Percentiles rank a stretch among this genome's conserved stretches.
These are phyloP conservation scores for Geococcyx californianus DNA, from an alignment of 2,113 vertebrate genomes.

Conservation along the genomic window DNA sequence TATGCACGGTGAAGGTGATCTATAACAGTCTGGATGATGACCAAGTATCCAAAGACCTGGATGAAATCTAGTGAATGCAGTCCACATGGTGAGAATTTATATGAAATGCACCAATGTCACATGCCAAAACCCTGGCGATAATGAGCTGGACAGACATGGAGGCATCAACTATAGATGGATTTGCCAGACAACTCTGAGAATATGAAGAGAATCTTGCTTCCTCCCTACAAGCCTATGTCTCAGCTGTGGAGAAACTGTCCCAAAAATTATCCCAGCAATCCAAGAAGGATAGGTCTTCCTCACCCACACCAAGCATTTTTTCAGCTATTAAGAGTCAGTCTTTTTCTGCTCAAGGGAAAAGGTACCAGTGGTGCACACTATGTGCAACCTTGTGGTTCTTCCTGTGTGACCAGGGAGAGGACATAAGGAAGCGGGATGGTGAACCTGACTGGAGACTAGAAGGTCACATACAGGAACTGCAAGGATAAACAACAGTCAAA, in stretches of 20 bases:
- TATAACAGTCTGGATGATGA: neutral
- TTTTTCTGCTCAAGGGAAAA: neutral
- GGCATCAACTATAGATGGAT: neutral
- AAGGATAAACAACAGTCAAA: neutral
- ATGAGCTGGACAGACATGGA: neutral
- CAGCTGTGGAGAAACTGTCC: neutral
- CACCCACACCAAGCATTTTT: neutral
- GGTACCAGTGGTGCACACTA: neutral
- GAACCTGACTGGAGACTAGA: neutral
- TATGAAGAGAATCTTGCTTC: neutral
- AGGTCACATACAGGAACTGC: neutral
- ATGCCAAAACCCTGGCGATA: accelerated
- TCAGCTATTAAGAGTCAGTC: neutral
- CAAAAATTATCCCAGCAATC: neutral
- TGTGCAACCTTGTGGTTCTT: accelerated
- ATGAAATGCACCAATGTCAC: neutral
- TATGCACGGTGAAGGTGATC: neutral
- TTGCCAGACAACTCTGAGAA: neutral
- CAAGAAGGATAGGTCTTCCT: neutral
- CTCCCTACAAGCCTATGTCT: neutral
- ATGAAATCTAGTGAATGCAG: accelerated
- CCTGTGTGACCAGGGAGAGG: neutral
- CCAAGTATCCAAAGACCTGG: neutral
- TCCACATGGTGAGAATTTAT: neutral
- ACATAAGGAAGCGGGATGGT: neutral